These are phyloP conservation scores for Sminthurinus aureus DNA, from an alignment of 2,888 invertebrate species.

Conservation along the genomic window DNA sequence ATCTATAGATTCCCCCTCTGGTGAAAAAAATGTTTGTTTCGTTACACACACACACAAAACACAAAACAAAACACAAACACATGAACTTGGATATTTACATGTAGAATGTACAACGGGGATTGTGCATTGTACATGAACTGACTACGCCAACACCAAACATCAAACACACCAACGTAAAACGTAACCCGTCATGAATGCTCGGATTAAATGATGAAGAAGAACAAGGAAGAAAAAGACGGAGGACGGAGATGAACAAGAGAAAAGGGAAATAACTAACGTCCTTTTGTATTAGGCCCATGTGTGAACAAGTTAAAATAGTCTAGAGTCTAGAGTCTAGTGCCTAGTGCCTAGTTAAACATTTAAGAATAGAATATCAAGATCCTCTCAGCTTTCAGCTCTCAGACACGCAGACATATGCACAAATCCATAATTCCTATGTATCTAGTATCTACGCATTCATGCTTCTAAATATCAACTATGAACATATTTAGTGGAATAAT, in stretches of 20 bases:
- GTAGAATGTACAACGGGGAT: not conserved
- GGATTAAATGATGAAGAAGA: not conserved
- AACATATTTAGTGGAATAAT: too few relatives aligned
- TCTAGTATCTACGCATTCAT: too few relatives aligned
- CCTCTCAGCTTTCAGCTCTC: too few relatives aligned
- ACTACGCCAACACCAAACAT: too few relatives aligned
- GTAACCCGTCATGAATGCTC: not conserved
- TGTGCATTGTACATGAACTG: not conserved
- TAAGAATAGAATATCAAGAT: not conserved
- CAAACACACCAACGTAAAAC: too few relatives aligned
- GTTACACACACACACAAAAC: not conserved
- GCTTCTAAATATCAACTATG: too few relatives aligned
- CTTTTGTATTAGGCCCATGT: not conserved
- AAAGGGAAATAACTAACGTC: slow-evolving; percentile 7
- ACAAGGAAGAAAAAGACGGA: not conserved
- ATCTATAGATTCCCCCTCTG: not conserved
- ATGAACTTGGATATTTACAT: not conserved
- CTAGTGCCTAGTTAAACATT: not conserved
- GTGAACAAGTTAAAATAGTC: not conserved
- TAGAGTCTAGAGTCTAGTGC: too few relatives aligned
- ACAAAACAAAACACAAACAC: not conserved
- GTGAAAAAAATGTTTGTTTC: not conserved
- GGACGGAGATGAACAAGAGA: not conserved
- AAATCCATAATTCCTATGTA: too few relatives aligned
- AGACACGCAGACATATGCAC: too few relatives aligned